phyloP scores from a whole-genome alignment of 2,113 vertebrate genomes.

The Sander lucioperca region DNA sequence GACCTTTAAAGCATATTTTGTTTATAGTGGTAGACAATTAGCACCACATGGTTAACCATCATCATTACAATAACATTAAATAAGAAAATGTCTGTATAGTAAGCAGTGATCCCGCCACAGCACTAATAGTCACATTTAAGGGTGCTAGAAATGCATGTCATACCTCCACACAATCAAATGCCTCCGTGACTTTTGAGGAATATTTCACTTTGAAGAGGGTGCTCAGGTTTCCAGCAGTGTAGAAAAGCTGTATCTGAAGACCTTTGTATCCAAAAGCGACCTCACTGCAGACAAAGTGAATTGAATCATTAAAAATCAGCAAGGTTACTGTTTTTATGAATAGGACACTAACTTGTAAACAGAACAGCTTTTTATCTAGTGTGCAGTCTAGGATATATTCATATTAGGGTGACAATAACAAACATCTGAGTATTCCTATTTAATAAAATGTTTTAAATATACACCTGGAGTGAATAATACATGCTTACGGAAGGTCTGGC shows the following conservation, averaged over 20 bases:
- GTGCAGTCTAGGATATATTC: neutral
- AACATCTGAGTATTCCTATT: slow-evolving; percentile 23
- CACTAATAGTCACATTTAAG: neutral
- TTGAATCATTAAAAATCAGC: slow-evolving; percentile 2
- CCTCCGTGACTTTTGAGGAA: slow-evolving; percentile 92
- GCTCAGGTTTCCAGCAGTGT: slow-evolving; percentile 93
- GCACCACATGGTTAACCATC: neutral
- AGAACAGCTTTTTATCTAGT: neutral
- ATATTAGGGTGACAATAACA: slow-evolving; percentile 17
- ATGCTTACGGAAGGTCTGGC: slow-evolving; percentile 28
- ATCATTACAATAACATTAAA: neutral
- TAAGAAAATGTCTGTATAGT: neutral
- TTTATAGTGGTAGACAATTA: too few relatives aligned
- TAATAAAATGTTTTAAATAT: slow-evolving; percentile 27
- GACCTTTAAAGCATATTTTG: too few relatives aligned
- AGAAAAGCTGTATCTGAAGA: slow-evolving; percentile 95
- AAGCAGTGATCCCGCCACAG: neutral
- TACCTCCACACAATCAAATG: slow-evolving; percentile 97
- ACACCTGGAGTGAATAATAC: slow-evolving; percentile 29
- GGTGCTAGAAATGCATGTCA: slow-evolving; percentile 29
- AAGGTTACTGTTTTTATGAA: neutral
- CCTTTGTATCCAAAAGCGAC: slow-evolving; percentile 98
- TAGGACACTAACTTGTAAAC: neutral
- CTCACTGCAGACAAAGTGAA: slow-evolving; percentile 85
- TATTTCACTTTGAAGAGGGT: slow-evolving; percentile 96